Evolutionary conservation across 2,113 vertebrate species (phyloP).

Genomic region (Siniperca knerii): DNA sequence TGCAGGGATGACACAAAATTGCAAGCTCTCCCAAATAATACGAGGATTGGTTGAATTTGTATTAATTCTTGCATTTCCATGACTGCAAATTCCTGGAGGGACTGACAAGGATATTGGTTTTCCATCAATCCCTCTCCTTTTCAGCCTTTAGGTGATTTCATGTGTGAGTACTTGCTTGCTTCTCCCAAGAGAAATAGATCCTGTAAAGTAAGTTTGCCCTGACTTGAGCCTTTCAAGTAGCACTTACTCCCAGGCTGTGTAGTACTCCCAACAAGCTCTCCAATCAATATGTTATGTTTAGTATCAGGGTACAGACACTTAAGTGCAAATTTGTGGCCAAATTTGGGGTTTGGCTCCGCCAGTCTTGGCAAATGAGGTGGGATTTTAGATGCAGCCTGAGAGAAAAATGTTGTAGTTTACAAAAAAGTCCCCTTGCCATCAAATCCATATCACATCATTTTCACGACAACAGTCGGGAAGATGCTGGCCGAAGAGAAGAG

Average conservation of each 20-base stretch:
- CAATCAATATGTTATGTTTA: slow-evolving; percentile 57
- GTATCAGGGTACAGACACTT: slow-evolving; percentile 34
- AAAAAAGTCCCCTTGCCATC: slow-evolving; percentile 27
- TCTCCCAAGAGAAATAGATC: slow-evolving; percentile 36
- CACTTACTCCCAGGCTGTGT: slow-evolving; percentile 23
- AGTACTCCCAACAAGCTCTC: slow-evolving; percentile 7
- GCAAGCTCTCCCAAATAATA: background rate
- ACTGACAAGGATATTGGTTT: background rate
- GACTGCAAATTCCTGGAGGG: slow-evolving; percentile 7
- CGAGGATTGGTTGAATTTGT: slow-evolving; percentile 7
- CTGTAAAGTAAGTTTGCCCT: slow-evolving; percentile 24
- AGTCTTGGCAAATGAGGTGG: slow-evolving; percentile 16
- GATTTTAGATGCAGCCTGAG: slow-evolving; percentile 4
- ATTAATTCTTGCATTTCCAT: slow-evolving; percentile 28
- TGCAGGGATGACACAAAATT: slow-evolving; percentile 15
- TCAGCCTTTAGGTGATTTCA: slow-evolving; percentile 19
- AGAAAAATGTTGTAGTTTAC: slow-evolving; percentile 20
- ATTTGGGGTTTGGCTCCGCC: slow-evolving; percentile 9
- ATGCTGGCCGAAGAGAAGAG: slow-evolving; percentile 4
- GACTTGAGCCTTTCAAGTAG: slow-evolving; percentile 28
- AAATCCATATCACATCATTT: slow-evolving; percentile 50
- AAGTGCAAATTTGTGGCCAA: slow-evolving; percentile 24
- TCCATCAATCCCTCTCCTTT: background rate
- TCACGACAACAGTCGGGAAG: slow-evolving; percentile 15
- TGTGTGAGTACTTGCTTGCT: slow-evolving; percentile 20